Evolutionary conservation across 2,113 vertebrate genomes (phyloP), one percentile per base, ranked within the genome.

Genomic region (Hippocampus guttulatus): DNA sequence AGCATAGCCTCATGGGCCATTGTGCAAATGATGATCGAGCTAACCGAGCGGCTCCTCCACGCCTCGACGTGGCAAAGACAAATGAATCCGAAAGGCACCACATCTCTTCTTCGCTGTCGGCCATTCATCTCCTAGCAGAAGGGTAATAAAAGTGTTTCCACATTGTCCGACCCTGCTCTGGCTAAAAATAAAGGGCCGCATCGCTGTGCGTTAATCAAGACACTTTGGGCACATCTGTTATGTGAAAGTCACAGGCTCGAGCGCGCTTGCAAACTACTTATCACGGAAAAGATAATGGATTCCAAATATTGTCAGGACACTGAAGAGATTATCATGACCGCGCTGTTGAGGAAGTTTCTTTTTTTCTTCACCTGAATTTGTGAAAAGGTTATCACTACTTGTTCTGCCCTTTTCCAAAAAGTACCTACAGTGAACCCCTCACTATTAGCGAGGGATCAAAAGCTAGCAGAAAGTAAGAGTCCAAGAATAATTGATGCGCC

Each of bases 121-220:
- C 74, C 70, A 83, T 88, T 84, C 72, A 79, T 87, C 85, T 84
- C 79, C 49, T 62, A 81, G 55, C 78, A 79, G 78, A 82, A 79
- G 79, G 84, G 75, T 80, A 77, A 85, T 82, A 81, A 84, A 72
- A 71, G 68, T 14, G 14, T 85, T 84, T 84, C 79, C 76, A 71
- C 73, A 68, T 61, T 80, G 81, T 79, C 80, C 27, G 69, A 74
- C 75, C 68, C 67, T 30, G 74, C 75, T 45, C 54, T 30, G 52
- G 78, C 86, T 89, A 85, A 89, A 90, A 88, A 88, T 89, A 85
- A 88, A 85, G 79, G 67, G 75, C 76, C 80, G 80, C 81, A 78
- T 68, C 33, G 64, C 57, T 55, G 67, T 67, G 65, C 80, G 88
- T 88, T 88, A 88, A 88, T 89, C 80, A 89, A 86, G 77, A 77